These are phyloP conservation scores for Tangachromis dhanisi DNA, from an alignment of 2,113 vertebrate genomes.

Conservation along the genomic window DNA sequence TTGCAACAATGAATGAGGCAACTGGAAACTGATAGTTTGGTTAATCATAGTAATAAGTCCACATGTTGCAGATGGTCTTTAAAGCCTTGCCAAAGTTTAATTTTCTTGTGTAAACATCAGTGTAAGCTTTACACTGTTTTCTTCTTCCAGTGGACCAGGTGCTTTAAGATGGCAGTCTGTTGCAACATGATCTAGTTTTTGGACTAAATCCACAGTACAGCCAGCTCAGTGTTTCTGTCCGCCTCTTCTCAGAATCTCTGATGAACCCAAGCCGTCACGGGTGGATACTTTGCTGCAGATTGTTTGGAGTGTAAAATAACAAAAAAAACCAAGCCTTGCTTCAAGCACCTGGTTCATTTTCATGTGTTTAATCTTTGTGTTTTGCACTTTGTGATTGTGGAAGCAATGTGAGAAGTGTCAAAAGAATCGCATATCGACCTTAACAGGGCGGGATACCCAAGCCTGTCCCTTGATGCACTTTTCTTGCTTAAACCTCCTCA, in stretches of 20 bases:
- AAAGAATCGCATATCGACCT: conserved; percentile 25
- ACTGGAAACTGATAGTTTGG: conserved; percentile 15
- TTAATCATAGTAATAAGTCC: background rate
- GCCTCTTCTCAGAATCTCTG: background rate
- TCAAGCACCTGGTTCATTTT: conserved; percentile 29
- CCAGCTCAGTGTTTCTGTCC: background rate
- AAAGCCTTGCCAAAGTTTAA: conserved; percentile 1
- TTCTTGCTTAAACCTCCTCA: conserved; percentile 10
- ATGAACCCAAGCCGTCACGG: background rate
- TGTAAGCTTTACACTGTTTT: background rate
- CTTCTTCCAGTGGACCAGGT: background rate
- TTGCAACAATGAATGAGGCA: background rate
- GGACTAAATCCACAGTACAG: background rate
- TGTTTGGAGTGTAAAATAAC: background rate
- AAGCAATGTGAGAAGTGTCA: conserved; percentile 39
- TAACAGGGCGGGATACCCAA: background rate
- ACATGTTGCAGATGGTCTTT: conserved; percentile 25
- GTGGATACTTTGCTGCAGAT: background rate
- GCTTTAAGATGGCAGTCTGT: background rate
- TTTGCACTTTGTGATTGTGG: conserved; percentile 7
- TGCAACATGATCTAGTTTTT: background rate
- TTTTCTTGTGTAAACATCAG: conserved; percentile 11
- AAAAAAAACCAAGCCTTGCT: background rate
- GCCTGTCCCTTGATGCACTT: background rate
- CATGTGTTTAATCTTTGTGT: conserved; percentile 15